Percentiles rank a stretch among this genome's conserved stretches.
phyloP scores from a whole-genome alignment of 2,113 vertebrate genomes.

The Entelurus aequoreus region DNA sequence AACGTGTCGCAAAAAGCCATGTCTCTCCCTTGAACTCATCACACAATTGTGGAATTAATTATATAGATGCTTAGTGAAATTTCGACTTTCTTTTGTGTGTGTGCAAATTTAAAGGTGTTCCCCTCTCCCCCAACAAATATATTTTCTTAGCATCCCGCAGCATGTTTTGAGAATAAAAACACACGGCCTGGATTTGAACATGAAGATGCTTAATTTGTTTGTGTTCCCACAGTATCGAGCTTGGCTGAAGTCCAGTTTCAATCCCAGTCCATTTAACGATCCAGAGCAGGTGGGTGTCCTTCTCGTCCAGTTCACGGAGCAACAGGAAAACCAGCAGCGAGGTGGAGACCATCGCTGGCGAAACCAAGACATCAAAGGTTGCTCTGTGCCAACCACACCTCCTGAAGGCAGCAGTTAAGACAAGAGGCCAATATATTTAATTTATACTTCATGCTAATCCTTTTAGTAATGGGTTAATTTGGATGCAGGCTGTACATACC shows the following conservation, averaged over 20 bases:
- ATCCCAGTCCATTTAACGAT: constrained; percentile 74
- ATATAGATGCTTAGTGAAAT: too few relatives aligned
- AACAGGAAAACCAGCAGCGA: constrained; percentile 56
- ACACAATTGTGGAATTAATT: too few relatives aligned
- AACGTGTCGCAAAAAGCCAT: too few relatives aligned
- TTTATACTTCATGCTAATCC: constrained; percentile 9
- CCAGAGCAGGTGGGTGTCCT: constrained; percentile 75
- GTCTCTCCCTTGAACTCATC: too few relatives aligned
- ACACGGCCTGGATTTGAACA: too few relatives aligned
- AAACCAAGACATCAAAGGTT: constrained; percentile 15
- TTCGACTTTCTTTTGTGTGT: too few relatives aligned
- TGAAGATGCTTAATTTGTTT: background rate
- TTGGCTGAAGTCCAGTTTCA: constrained; percentile 74
- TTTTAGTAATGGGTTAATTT: constrained; percentile 30
- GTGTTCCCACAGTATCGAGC: constrained; percentile 70
- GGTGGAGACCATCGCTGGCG: constrained; percentile 48
- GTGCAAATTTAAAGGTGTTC: too few relatives aligned
- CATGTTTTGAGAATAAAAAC: too few relatives aligned
- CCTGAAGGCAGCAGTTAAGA: constrained; percentile 62
- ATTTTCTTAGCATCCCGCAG: too few relatives aligned
- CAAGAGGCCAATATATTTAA: constrained; percentile 3
- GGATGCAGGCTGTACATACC: constrained; percentile 23
- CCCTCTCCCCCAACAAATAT: too few relatives aligned
- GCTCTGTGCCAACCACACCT: constrained; percentile 47
- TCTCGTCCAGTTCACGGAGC: constrained; percentile 67